Percentiles rank a stretch among this genome's conserved stretches.
phyloP scores from a whole-genome alignment of 1,140 invertebrate species.

The Tigriopus japonicus region DNA sequence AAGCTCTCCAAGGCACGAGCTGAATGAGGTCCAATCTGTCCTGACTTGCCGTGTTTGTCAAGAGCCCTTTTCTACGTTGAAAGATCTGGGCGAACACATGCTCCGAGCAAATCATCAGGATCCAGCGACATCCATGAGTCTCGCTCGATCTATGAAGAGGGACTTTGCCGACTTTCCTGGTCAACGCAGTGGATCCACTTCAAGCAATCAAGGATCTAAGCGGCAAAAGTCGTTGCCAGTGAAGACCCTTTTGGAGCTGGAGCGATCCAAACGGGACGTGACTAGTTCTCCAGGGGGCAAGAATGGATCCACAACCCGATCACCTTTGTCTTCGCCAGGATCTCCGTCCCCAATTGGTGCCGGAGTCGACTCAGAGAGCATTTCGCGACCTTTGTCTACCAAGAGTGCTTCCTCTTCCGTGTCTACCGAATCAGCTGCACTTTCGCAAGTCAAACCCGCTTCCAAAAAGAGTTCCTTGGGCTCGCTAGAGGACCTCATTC shows the following conservation, averaged over 20 bases:
- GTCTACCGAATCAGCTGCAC: too few relatives aligned
- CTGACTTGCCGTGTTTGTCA: slow-evolving; percentile 91
- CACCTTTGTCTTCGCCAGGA: slow-evolving; percentile 40
- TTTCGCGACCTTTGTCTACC: not conserved
- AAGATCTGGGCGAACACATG: slow-evolving; percentile 90
- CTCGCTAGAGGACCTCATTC: not conserved
- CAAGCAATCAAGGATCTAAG: slow-evolving; percentile 37
- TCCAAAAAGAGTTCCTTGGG: not conserved
- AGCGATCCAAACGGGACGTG: slow-evolving; percentile 64
- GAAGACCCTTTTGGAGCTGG: slow-evolving; percentile 67
- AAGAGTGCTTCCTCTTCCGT: not conserved
- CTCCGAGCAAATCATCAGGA: slow-evolving; percentile 79
- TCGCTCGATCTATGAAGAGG: too few relatives aligned
- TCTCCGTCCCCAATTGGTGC: slow-evolving; percentile 26
- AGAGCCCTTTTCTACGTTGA: slow-evolving; percentile 76
- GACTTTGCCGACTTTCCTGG: too few relatives aligned
- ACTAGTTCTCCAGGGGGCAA: slow-evolving; percentile 23
- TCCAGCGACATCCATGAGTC: slow-evolving; percentile 28
- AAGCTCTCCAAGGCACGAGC: slow-evolving; percentile 30
- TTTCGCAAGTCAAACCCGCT: not conserved
- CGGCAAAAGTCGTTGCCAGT: slow-evolving; percentile 83
- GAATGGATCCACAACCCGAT: slow-evolving; percentile 66
- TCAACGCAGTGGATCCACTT: not conserved
- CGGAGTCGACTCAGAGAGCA: not conserved
- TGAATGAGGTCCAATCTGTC: slow-evolving; percentile 72